These are phyloP conservation scores for Euplexia lucipara DNA, from an alignment of 2,888 invertebrate genomes.

Conservation along the genomic window DNA sequence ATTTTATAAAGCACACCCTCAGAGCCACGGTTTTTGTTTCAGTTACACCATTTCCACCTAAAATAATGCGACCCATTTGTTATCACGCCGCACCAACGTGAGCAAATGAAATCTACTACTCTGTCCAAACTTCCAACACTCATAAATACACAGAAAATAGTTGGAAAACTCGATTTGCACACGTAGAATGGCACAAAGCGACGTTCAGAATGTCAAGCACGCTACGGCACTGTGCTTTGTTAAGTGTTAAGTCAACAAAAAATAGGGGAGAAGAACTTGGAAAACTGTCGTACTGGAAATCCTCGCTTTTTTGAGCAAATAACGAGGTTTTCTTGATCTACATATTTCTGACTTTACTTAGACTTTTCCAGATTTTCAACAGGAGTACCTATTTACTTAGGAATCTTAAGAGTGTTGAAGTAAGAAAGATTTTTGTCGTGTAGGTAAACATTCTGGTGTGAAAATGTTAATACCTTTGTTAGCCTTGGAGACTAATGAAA, in stretches of 20 bases:
- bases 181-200: constrained; percentile 63
- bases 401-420: constrained; percentile 12
- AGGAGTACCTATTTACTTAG: constrained; percentile 32
- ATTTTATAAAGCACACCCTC: not conserved
- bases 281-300: constrained; percentile 55
- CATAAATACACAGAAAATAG: constrained; percentile 66
- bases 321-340: constrained; percentile 43
- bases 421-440: constrained; percentile 8
- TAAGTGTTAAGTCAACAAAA: constrained; percentile 65
- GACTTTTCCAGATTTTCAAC: constrained; percentile 29
- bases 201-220: constrained; percentile 72
- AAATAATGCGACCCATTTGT: constrained; percentile 38
- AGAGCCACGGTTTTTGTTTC: constrained; percentile 21
- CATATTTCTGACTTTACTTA: constrained; percentile 40
- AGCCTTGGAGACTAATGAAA: constrained; percentile 10
- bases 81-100: constrained; percentile 23
- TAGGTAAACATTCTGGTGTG: constrained; percentile 10
- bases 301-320: constrained; percentile 61
- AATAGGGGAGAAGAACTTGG: constrained; percentile 59
- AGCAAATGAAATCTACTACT: constrained; percentile 56
- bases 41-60: not conserved
- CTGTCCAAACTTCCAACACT: constrained; percentile 44
- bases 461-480: constrained; percentile 11
- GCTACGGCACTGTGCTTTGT: constrained; percentile 62
- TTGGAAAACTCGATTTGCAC: constrained; percentile 69